phyloP scores from a whole-genome alignment of 2,113 vertebrate genomes.

The Macaca nemestrina region DNA sequence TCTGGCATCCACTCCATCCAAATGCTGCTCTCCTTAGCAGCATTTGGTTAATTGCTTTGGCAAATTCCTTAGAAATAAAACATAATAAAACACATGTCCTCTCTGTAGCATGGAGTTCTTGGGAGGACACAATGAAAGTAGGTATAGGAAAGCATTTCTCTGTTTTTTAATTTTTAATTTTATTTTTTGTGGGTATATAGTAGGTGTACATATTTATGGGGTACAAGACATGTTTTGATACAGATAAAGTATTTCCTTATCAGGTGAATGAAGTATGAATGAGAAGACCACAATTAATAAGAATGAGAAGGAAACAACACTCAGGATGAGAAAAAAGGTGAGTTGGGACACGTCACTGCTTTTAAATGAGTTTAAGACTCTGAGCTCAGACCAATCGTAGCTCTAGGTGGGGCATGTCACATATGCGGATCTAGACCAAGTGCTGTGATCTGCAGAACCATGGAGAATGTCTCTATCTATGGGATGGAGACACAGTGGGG shows the following conservation, averaged over 20 bases:
- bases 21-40: neutral
- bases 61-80: neutral
- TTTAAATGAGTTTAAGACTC: neutral
- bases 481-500: neutral
- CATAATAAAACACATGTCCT: neutral
- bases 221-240: too few species aligned
- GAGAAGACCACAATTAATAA: neutral
- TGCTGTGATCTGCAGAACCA: neutral
- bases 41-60: neutral
- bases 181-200: too few species aligned
- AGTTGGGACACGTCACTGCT: neutral
- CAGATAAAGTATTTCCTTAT: neutral
- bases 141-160: neutral
- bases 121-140: neutral
- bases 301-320: neutral
- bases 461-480: neutral
- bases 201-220: too few species aligned
- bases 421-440: accelerated
- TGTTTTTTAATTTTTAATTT: too few species aligned
- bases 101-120: neutral
- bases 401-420: neutral
- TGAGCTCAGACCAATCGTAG: neutral
- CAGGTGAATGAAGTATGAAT: neutral
- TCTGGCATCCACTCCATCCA: accelerated
- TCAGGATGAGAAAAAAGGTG: neutral